Conservation (phyloP, 2,113 vertebrate genomes). For the Nyctereutes procyonoides region DNA sequence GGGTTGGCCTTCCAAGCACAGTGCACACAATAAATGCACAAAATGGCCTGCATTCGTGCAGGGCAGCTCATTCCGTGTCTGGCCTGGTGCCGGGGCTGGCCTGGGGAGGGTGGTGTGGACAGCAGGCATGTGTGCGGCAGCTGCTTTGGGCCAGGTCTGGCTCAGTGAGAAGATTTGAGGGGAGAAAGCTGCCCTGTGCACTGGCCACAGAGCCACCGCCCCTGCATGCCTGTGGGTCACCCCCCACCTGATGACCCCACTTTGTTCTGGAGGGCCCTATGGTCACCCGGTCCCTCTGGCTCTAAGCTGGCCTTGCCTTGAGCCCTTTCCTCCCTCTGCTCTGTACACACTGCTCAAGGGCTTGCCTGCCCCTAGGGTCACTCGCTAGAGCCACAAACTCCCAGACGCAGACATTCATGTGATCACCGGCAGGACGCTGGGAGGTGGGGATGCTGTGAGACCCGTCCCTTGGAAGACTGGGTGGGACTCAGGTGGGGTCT, state of each 20-base stretch:
- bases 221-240: background rate
- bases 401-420: accelerated
- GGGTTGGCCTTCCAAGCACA: accelerated
- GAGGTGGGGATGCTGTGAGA: accelerated
- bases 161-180: background rate
- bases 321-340: background rate
- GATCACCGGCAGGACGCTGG: background rate
- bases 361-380: background rate
- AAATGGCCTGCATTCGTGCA: accelerated
- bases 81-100: accelerated
- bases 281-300: too few relatives aligned
- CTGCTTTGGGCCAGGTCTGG: background rate
- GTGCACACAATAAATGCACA: accelerated
- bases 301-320: background rate
- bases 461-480: background rate
- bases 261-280: accelerated
- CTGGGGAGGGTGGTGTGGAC: accelerated
- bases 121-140: background rate
- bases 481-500: too few relatives aligned
- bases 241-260: accelerated
- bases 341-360: too few relatives aligned
- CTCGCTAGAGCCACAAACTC: too few relatives aligned
- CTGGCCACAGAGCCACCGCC: accelerated
- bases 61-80: accelerated
- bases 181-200: background rate